Evolutionary conservation across 2,888 invertebrate species (phyloP).

Genomic region (Theodoxus fluviatilis): DNA sequence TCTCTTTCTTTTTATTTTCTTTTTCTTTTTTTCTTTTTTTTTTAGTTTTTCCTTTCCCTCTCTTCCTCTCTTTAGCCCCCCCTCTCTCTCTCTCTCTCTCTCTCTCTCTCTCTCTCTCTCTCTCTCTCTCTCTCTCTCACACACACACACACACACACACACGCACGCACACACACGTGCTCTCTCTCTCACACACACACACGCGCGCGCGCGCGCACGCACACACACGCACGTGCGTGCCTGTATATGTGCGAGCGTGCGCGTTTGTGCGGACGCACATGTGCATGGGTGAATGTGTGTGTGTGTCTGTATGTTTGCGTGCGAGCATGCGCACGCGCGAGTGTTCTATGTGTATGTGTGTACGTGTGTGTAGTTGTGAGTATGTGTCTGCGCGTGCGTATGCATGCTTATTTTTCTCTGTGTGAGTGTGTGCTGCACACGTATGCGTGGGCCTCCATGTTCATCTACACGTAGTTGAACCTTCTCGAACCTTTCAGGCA

Average conservation of each 20-base stretch:
- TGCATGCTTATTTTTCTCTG: background rate
- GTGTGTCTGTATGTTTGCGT: slow-evolving; percentile 10
- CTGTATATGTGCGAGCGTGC: background rate
- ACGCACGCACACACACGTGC: background rate
- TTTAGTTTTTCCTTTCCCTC: too few relatives aligned
- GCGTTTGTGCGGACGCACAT: background rate
- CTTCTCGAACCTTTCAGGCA: too few relatives aligned
- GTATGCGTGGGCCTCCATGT: background rate
- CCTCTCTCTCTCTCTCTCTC: too few relatives aligned
- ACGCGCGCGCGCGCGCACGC: background rate
- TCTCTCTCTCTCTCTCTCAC: background rate
- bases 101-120: slow-evolving; percentile 11
- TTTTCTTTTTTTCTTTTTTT: too few relatives aligned
- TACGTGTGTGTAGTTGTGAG: background rate
- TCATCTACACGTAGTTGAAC: background rate
- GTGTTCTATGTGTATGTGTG: background rate
- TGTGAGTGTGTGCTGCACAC: background rate
- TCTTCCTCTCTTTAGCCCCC: too few relatives aligned
- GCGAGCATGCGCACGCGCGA: background rate
- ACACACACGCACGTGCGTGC: background rate
- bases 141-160: slow-evolving; percentile 5
- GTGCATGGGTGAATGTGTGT: slow-evolving; percentile 8
- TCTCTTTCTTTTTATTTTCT: too few relatives aligned
- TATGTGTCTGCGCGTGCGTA: background rate
- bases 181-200: background rate